Evolutionary conservation across 2,113 vertebrate genomes (phyloP).

Genomic region (Oreochromis tanganicae): DNA sequence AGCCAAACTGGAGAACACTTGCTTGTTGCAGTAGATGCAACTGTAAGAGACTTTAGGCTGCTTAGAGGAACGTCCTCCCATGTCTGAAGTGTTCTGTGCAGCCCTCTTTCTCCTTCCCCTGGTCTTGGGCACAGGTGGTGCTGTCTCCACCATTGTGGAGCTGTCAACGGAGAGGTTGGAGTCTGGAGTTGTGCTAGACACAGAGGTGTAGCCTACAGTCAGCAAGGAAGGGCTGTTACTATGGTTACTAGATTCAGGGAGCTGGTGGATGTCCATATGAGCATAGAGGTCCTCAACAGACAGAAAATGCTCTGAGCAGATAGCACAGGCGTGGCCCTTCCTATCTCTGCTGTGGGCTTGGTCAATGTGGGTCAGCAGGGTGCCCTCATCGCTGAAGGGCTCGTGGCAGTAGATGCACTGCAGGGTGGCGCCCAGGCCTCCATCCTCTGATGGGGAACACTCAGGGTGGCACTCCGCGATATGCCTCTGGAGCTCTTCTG

Average conservation of each 20-base stretch:
- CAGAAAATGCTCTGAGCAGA: conserved; percentile 91
- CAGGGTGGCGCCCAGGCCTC: conserved; percentile 82
- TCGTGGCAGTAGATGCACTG: conserved; percentile 96
- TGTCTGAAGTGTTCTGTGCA: conserved; percentile 83
- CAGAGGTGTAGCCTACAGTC: conserved; percentile 94
- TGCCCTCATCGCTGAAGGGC: conserved; percentile 89
- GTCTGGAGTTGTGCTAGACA: conserved; percentile 97
- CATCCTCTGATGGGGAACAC: conserved; percentile 91
- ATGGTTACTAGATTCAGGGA: conserved; percentile 92
- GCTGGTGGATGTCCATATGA: conserved; percentile 97
- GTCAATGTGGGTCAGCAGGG: conserved; percentile 90
- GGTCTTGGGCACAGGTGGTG: conserved; percentile 86
- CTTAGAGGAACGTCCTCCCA: conserved; percentile 83
- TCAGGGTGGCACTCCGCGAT: conserved; percentile 96
- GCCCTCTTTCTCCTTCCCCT: conserved; percentile 92
- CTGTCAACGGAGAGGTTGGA: conserved; percentile 97
- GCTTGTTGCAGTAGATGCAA: conserved; percentile 96
- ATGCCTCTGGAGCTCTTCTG: conserved; percentile 94
- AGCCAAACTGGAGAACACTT: conserved; percentile 92
- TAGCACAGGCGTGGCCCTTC: conserved; percentile 84
- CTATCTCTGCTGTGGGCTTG: conserved; percentile 87
- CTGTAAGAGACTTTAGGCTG: conserved; percentile 92
- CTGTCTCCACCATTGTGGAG: conserved; percentile 88
- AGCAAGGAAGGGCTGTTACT: conserved; percentile 95
- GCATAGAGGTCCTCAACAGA: conserved; percentile 91